Evolutionary conservation across 2,797 vertebrate species (phyloP).

Genomic region (Trichosurus vulpecula): DNA sequence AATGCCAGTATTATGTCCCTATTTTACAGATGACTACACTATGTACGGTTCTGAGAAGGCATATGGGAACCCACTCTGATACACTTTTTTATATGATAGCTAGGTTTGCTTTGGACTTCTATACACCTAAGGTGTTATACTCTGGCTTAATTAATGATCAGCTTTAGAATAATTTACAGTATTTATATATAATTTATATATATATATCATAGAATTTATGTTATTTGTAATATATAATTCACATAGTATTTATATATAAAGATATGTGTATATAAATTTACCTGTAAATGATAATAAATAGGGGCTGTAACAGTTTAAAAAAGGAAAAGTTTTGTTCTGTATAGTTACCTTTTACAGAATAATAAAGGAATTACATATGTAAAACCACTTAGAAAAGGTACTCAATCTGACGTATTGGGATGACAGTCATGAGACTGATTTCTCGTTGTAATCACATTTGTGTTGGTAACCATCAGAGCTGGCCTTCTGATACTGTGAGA

Average conservation of each 20-base stretch:
- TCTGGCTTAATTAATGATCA: not conserved
- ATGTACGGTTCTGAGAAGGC: not conserved
- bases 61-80: too few species aligned
- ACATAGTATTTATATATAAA: not conserved
- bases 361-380: not conserved
- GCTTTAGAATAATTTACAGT: not conserved
- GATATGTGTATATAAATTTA: not conserved
- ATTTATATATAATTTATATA: too few species aligned
- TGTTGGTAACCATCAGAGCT: not conserved
- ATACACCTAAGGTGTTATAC: not conserved
- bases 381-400: not conserved
- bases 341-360: not conserved
- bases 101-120: not conserved
- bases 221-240: not conserved
- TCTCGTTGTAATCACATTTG: accelerated
- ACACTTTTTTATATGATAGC: not conserved
- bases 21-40: not conserved
- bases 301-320: not conserved
- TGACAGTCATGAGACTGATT: not conserved
- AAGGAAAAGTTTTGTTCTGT: not conserved
- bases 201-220: not conserved
- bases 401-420: not conserved
- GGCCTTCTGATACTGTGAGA: not conserved
- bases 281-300: not conserved
- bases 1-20: not conserved